Base-by-base conservation (phyloP, 1,140 invertebrate species). In the Trichomalopsis sarcophagae region DNA sequence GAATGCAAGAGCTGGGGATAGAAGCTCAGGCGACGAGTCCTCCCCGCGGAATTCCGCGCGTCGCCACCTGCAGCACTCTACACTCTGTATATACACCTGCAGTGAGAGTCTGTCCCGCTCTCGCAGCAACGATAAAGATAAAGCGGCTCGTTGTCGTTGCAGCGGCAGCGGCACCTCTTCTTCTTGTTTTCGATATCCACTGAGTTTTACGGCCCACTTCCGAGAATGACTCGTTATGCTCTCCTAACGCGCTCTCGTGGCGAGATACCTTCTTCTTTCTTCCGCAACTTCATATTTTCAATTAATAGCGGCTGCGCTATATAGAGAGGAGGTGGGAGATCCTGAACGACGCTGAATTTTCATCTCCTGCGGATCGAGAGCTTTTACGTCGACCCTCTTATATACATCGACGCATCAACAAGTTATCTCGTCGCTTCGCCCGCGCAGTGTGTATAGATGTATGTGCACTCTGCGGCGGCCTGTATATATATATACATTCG, bases 41-140 rank as follows among this genome's bases (percentile, higher is more conserved):
- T 81, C 79, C 79, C 79, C 40, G 5, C 2, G 79, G 79, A 73
- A 81, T 82, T 76, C 73, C 30, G 21, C 11, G 55, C 55, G 55
- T 62, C 55, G 55, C 17, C 21, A 62, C 17, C 55, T n/a, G 6
- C 55, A 27, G 27, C 27, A 27, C 1, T 27, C 27, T 27, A 27
- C 27, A 7, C 1, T n/a, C 14, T 55, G 14, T 14, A 50, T 10
- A 50, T 10, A 50, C 47, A 50, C 47, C 11, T 10, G 17, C 47
- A 17, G 9, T 11, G 1, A 11, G 1, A 13, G 2, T 4, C 55
- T 21, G 6, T 36, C 17, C 27, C 30, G 27, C 23, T 66, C 23
- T 66, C 27, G n/a, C 14, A 47, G 33, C 23, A 9, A 1, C 40
- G 80, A 71, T 47, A 71, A 71, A 71, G 23, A 71, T 81, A 71